A percentile compares a stretch with the other conserved stretches of the same genome.
Evolutionary conservation across 2,888 invertebrate species (phyloP).

Genomic region (Ethmia dodecea): DNA sequence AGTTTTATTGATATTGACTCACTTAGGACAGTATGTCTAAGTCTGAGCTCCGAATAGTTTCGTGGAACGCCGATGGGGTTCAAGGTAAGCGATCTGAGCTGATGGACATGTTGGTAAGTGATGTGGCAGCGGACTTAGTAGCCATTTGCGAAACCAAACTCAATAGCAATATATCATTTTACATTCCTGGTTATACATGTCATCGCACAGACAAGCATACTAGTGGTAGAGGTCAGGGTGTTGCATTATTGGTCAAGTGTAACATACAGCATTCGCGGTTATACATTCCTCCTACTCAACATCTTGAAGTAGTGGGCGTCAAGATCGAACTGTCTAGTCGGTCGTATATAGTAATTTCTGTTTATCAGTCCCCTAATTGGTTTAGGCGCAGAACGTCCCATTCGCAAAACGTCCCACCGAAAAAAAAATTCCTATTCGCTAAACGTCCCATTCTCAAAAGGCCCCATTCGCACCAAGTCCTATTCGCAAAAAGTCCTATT

Average conservation of each 20-base stretch:
- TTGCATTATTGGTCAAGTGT: constrained; percentile 2
- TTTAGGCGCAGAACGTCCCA: too few relatives aligned
- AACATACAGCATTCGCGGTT: constrained; percentile 1
- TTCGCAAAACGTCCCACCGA: too few relatives aligned
- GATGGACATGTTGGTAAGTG: neutral
- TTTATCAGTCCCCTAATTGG: constrained; percentile 12
- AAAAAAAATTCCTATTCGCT: too few relatives aligned
- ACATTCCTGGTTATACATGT: neutral
- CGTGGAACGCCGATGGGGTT: constrained; percentile 13
- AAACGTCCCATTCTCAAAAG: too few relatives aligned
- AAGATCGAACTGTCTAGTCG: neutral
- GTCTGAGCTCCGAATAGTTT: constrained; percentile 1
- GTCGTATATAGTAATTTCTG: neutral
- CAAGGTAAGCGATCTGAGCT: constrained; percentile 1
- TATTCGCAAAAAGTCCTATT: too few relatives aligned
- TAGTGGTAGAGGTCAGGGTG: constrained; percentile 7
- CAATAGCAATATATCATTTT: neutral
- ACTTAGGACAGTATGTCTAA: constrained; percentile 12
- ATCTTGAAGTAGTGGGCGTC: constrained; percentile 2
- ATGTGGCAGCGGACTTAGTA: constrained; percentile 3
- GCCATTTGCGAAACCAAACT: constrained; percentile 8
- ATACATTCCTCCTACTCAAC: neutral
- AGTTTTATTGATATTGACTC: constrained; percentile 10
- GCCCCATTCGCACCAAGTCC: too few relatives aligned
- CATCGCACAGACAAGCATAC: neutral